These are phyloP conservation scores for Anser cygnoides DNA, from an alignment of 2,113 vertebrate species.

Conservation along the genomic window DNA sequence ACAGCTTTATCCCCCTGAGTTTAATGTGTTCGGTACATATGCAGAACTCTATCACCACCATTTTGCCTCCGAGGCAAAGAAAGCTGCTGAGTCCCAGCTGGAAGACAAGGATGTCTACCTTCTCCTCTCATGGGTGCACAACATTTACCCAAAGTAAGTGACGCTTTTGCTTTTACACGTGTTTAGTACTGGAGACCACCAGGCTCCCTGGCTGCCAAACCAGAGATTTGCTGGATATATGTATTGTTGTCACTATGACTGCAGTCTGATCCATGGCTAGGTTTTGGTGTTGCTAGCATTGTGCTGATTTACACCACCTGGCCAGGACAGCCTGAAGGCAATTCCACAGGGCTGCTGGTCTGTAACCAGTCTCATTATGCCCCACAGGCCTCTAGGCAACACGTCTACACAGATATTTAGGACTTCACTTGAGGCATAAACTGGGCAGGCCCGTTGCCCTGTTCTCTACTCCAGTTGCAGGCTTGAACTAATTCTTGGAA, in stretches of 20 bases:
- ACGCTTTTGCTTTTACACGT: background rate
- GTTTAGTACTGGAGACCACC: background rate
- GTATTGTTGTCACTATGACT: accelerated
- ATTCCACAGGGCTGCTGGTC: background rate
- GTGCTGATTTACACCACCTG: background rate
- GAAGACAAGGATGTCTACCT: slow-evolving; percentile 79
- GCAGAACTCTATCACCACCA: slow-evolving; percentile 81
- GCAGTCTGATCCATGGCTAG: background rate
- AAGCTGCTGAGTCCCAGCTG: slow-evolving; percentile 67
- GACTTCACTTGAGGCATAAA: background rate
- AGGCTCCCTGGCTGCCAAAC: background rate
- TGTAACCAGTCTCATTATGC: background rate
- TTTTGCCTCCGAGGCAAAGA: slow-evolving; percentile 75
- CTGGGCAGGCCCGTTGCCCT: background rate
- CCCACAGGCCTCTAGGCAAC: background rate
- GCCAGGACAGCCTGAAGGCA: background rate
- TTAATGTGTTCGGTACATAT: slow-evolving; percentile 82
- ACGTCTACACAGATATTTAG: background rate
- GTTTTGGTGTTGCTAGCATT: background rate
- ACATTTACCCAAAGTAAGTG: slow-evolving; percentile 83
- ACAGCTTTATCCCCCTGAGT: slow-evolving; percentile 80
- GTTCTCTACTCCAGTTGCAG: background rate
- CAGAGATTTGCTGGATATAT: background rate
- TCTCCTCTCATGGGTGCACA: slow-evolving; percentile 85
- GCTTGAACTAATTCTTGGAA: background rate